A percentile compares a stretch with the other conserved stretches of the same genome.
Evolutionary conservation across 2,113 vertebrate species (phyloP).

Genomic region (Plecotus auritus): DNA sequence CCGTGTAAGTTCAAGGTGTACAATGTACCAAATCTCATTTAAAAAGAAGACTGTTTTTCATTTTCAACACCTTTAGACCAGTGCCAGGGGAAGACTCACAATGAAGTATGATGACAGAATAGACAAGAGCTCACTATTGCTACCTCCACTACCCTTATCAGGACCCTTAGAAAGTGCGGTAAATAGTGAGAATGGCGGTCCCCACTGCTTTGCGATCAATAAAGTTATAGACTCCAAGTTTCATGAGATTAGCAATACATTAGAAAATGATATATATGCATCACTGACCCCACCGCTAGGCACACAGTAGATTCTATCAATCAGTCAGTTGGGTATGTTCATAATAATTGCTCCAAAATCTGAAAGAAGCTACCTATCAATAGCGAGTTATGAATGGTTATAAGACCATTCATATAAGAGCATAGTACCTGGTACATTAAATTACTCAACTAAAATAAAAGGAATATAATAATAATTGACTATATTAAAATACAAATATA

Average conservation of each 20-base stretch:
- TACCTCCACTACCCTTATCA: background rate
- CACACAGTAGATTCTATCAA: background rate
- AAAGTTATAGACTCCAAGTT: background rate
- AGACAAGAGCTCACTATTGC: background rate
- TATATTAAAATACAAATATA: slow-evolving; percentile 48
- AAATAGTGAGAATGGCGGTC: background rate
- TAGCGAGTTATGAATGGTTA: background rate
- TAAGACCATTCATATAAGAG: background rate
- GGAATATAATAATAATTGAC: slow-evolving; percentile 16
- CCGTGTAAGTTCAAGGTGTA: background rate
- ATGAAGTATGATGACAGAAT: background rate
- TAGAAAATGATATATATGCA: background rate
- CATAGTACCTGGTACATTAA: background rate
- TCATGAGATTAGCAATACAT: background rate
- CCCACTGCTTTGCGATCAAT: background rate
- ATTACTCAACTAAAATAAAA: slow-evolving; percentile 33
- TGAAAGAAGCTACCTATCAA: background rate
- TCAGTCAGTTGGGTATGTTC: background rate
- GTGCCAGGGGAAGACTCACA: background rate
- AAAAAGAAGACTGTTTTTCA: background rate
- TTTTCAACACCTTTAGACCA: background rate
- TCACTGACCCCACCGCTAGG: background rate
- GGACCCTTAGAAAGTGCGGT: background rate
- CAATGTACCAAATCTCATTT: background rate
- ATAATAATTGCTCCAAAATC: background rate